Evolutionary conservation across 1,140 invertebrate species (phyloP).

Genomic region (Microplitis demolitor): DNA sequence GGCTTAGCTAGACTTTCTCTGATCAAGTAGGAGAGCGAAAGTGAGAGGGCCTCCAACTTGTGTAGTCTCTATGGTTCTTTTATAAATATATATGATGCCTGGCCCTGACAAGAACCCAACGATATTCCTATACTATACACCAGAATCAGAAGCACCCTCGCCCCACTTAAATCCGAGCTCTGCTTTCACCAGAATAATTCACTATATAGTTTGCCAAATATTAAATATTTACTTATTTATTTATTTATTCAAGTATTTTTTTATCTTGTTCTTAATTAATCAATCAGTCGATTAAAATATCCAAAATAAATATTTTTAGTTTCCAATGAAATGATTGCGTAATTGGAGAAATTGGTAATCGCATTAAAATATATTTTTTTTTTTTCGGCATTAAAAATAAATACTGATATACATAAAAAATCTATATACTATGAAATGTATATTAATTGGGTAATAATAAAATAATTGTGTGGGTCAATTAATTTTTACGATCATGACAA

Average conservation of each 20-base stretch:
- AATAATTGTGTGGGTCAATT: constrained; percentile 31
- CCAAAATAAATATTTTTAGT: no score
- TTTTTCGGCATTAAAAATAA: no score
- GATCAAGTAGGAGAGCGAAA: constrained; percentile 47
- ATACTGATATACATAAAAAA: neutral
- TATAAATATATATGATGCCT: neutral
- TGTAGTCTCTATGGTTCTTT: neutral
- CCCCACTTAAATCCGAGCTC: neutral
- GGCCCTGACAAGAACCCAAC: constrained; percentile 36
- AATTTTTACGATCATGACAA: constrained; percentile 68
- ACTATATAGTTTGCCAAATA: no score
- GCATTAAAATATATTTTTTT: no score
- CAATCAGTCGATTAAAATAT: no score
- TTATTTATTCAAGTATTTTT: neutral
- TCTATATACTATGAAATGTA: neutral
- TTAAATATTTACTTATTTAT: neutral
- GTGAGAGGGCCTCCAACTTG: constrained; percentile 48
- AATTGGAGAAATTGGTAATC: no score
- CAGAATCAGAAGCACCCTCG: constrained; percentile 9
- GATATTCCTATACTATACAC: constrained; percentile 27
- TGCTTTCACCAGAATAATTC: constrained; percentile 43
- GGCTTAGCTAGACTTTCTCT: constrained; percentile 51
- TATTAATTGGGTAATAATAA: neutral
- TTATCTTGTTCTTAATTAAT: no score
- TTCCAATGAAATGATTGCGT: no score